Percentiles rank a stretch among this genome's conserved stretches.
phyloP scores from a whole-genome alignment of 2,113 vertebrate genomes.

The Prunella fulvescens region DNA sequence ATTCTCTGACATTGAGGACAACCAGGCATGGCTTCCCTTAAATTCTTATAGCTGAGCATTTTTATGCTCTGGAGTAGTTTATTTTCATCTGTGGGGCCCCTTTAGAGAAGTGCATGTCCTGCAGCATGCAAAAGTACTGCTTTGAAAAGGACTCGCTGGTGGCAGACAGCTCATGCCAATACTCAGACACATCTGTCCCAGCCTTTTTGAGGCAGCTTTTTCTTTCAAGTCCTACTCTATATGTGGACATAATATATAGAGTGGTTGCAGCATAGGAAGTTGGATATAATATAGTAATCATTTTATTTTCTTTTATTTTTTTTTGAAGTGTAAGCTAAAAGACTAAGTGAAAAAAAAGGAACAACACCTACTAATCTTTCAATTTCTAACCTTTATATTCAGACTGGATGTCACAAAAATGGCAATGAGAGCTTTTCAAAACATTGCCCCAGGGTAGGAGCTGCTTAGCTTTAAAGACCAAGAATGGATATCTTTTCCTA shows the following conservation, averaged over 20 bases:
- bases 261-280: not conserved
- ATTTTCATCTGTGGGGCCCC: not conserved
- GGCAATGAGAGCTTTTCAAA: not conserved
- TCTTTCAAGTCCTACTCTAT: not conserved
- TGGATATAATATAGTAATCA: not conserved
- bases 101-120: not conserved
- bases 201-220: not conserved
- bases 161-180: not conserved
- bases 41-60: not conserved
- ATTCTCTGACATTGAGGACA: not conserved
- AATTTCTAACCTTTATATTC: not conserved
- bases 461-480: not conserved
- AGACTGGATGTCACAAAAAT: not conserved
- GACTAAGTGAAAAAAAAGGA: not conserved
- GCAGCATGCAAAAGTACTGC: not conserved
- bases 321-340: not conserved
- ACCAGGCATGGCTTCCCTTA: not conserved
- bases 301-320: not conserved
- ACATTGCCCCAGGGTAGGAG: not conserved
- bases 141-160: not conserved
- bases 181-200: not conserved
- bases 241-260: not conserved
- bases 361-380: not conserved
- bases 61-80: not conserved
- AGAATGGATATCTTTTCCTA: not conserved